Conservation (phyloP, 2,113 vertebrate genomes). For the Ammodytes dubius region DNA sequence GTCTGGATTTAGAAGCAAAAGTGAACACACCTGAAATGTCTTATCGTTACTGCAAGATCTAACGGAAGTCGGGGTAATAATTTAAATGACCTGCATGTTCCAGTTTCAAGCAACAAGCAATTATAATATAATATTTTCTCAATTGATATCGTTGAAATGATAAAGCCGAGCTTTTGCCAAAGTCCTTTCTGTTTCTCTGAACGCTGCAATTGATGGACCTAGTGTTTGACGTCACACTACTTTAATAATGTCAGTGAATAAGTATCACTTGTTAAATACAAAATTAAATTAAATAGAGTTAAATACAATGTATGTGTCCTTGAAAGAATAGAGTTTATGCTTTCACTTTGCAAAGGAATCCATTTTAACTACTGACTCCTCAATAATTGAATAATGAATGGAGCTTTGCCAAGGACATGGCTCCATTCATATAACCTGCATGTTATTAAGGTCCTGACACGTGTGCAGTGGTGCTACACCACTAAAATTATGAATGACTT, state of each 20-base stretch:
- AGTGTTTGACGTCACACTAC: background rate
- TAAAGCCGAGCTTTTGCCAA: background rate
- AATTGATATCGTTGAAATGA: background rate
- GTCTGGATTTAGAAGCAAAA: background rate
- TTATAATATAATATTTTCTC: background rate
- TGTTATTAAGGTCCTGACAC: conserved; percentile 7
- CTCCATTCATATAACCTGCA: background rate
- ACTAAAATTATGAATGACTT: conserved; percentile 19
- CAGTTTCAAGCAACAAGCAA: background rate
- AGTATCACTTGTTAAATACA: background rate
- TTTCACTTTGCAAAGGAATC: background rate
- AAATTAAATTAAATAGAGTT: background rate
- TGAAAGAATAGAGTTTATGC: background rate
- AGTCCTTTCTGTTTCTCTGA: background rate
- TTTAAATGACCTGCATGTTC: background rate
- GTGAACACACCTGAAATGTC: background rate
- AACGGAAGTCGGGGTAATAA: background rate
- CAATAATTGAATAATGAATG: background rate
- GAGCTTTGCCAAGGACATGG: background rate
- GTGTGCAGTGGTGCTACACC: background rate
- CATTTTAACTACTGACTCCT: background rate
- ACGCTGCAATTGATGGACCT: background rate
- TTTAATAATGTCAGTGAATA: background rate
- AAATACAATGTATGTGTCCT: background rate
- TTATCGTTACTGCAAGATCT: background rate